Conservation (phyloP, 1,140 invertebrate species). For the Bactericera cockerelli region DNA sequence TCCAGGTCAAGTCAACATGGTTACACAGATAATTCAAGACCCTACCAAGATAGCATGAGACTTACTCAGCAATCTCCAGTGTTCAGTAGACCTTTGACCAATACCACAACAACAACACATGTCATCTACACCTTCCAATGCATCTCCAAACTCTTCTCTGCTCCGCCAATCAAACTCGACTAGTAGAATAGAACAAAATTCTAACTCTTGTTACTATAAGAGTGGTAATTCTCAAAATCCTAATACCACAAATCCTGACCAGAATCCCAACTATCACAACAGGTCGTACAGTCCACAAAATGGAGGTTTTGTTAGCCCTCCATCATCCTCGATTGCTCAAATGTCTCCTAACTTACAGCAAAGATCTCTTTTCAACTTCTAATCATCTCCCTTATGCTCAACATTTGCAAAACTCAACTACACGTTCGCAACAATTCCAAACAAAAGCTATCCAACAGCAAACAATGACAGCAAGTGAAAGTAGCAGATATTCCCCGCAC, state of each 20-base stretch:
- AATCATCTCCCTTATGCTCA: conserved; percentile 5
- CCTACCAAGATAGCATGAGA: not conserved
- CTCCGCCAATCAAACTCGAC: not conserved
- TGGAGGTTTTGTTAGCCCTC: not conserved
- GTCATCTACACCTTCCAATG: not conserved
- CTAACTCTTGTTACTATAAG: not conserved
- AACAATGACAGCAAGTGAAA: conserved; percentile 15
- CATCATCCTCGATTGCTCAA: not conserved
- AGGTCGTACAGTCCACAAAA: conserved; percentile 1
- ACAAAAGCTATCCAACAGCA: conserved; percentile 6
- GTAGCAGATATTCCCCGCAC: not conserved
- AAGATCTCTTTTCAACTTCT: conserved; percentile 7
- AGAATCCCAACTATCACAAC: not conserved
- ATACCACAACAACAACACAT: not conserved
- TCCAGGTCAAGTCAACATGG: not conserved
- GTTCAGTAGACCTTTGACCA: not conserved
- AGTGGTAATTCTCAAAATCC: not conserved
- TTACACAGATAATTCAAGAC: not conserved
- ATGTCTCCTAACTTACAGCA: not conserved
- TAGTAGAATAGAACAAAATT: not conserved
- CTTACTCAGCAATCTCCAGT: not conserved
- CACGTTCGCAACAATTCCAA: not conserved
- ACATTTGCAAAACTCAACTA: not conserved
- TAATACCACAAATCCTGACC: not conserved
- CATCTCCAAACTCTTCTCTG: conserved; percentile 1